Percentiles rank a stretch among this genome's conserved stretches.
phyloP scores from a whole-genome alignment of 2,888 invertebrate genomes.

The Oegoconia quadripuncta region DNA sequence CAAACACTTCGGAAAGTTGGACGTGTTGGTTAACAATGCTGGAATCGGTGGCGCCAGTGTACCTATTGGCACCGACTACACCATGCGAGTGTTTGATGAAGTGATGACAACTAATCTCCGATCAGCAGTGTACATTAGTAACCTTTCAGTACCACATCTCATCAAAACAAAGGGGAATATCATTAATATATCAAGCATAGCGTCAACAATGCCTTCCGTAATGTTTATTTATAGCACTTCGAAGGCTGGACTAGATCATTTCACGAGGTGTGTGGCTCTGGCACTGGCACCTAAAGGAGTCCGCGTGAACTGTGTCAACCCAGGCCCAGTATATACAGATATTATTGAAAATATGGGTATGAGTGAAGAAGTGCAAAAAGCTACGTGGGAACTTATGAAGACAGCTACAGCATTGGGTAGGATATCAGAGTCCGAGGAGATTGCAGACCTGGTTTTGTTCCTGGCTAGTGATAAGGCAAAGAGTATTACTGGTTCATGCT shows the following conservation, averaged over 20 bases:
- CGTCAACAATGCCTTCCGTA: background rate
- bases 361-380: constrained; percentile 77
- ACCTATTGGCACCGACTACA: constrained; percentile 7
- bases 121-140: constrained; percentile 12
- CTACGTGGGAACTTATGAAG: constrained; percentile 7
- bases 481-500: constrained; percentile 16
- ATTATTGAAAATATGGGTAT: constrained; percentile 45
- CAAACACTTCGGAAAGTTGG: constrained; percentile 15
- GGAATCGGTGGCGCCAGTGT: constrained; percentile 8
- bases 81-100: constrained; percentile 13
- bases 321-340: constrained; percentile 42
- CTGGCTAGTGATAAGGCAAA: constrained; percentile 18
- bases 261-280: constrained; percentile 17
- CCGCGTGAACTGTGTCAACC: constrained; percentile 79
- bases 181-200: constrained; percentile 23
- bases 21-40: constrained; percentile 22
- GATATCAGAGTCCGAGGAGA: constrained; percentile 25
- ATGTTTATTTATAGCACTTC: constrained; percentile 12
- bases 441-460: constrained; percentile 16
- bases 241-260: constrained; percentile 20
- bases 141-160: constrained; percentile 16
- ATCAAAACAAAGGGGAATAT: constrained; percentile 23
- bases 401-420: constrained; percentile 15
- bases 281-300: constrained; percentile 18
- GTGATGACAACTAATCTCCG: constrained; percentile 16